phyloP scores from a whole-genome alignment of 2,888 invertebrate genomes.

The Protonemura montana region DNA sequence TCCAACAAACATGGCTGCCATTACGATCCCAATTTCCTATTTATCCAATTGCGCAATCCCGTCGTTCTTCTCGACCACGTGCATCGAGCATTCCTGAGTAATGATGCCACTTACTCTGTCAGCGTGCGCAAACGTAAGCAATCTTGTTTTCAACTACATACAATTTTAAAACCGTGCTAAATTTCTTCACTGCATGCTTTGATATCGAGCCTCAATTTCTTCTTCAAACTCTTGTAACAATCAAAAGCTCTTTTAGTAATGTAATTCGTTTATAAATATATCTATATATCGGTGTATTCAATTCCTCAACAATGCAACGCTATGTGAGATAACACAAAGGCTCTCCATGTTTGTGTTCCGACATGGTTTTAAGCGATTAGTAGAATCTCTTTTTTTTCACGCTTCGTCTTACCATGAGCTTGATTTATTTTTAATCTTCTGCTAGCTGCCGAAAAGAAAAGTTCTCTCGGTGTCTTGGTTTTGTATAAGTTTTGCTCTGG shows the following conservation, averaged over 20 bases:
- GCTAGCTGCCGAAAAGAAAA: background rate
- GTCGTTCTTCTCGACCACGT: background rate
- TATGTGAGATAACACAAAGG: background rate
- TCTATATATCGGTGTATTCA: background rate
- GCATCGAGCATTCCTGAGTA: background rate
- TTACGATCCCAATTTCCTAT: background rate
- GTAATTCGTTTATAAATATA: background rate
- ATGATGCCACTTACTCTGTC: background rate
- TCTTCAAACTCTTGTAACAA: background rate
- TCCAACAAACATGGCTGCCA: background rate
- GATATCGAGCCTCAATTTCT: background rate
- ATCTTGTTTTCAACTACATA: background rate
- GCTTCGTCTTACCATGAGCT: background rate
- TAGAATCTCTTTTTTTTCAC: background rate
- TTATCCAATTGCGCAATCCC: background rate
- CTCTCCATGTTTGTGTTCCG: background rate
- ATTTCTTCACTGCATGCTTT: background rate
- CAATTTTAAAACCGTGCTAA: background rate
- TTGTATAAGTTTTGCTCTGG: background rate
- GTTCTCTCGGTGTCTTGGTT: conserved; percentile 7
- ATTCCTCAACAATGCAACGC: background rate
- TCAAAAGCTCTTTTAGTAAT: background rate
- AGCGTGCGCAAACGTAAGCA: background rate
- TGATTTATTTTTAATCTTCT: conserved; percentile 27
- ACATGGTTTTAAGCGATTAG: conserved; percentile 21